phyloP scores from a whole-genome alignment of 2,888 invertebrate species.

The Nebria salina region DNA sequence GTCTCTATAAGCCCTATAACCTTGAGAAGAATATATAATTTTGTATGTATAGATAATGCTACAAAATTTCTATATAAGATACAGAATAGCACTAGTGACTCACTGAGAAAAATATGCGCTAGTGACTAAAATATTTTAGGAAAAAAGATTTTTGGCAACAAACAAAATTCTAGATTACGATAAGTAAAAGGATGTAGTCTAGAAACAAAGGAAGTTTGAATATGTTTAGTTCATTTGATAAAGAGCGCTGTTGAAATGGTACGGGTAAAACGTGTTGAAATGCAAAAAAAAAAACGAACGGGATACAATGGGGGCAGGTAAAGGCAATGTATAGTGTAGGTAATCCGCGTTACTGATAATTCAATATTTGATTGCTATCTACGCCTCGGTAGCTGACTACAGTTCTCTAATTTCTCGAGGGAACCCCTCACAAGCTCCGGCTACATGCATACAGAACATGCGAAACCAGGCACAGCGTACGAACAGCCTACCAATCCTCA shows the following conservation, averaged over 20 bases:
- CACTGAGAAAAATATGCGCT: too few relatives aligned
- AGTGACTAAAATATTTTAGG: too few relatives aligned
- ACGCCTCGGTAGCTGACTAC: conserved; percentile 10
- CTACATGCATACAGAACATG: conserved; percentile 20
- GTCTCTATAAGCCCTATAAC: too few relatives aligned
- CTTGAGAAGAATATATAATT: too few relatives aligned
- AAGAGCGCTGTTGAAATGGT: background rate
- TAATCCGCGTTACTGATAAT: conserved; percentile 25
- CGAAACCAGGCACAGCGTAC: background rate
- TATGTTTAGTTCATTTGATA: background rate
- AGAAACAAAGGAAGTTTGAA: background rate
- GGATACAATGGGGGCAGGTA: background rate
- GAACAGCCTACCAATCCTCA: background rate
- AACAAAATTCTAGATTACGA: background rate
- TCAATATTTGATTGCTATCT: conserved; percentile 30
- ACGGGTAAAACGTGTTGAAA: background rate
- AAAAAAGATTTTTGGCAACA: background rate
- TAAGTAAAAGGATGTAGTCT: background rate
- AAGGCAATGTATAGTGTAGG: conserved; percentile 8
- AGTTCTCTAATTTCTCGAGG: conserved; percentile 28
- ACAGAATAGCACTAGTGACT: too few relatives aligned
- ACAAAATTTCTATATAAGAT: too few relatives aligned
- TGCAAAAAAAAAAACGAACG: background rate
- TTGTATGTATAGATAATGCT: too few relatives aligned
- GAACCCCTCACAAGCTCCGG: conserved; percentile 15